Evolutionary conservation across 2,113 vertebrate species (phyloP), one percentile per base, ranked within the genome.

Genomic region (Xiphophorus hellerii): DNA sequence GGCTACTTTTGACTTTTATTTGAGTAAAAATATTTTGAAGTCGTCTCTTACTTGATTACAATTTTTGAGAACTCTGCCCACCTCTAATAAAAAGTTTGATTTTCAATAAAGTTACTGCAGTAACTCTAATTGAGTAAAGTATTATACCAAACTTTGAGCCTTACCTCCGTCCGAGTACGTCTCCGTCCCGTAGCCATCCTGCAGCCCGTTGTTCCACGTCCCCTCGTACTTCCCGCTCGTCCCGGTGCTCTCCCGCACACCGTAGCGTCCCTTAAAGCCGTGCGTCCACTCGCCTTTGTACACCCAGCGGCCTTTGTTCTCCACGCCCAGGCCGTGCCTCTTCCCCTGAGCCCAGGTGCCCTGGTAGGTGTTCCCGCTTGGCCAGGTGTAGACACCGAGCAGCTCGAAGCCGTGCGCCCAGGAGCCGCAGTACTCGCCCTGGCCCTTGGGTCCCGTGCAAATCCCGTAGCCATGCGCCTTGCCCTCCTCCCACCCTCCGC

Each of bases 341-440:
- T 99, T 99, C 88, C 98, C 98, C 93, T 99, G 98, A 64, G 97
- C 96, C 98, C 98, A 99, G 90, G 97, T 98, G 93, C 98, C 98
- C 94, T 97, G 97, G 93, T 96, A 99, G 92, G 97, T 98, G 96
- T 99, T 99, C 85, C 98, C 97, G 29, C 97, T 99, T 87, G 98
- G 98, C 97, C 98, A 99, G 66, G 97, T 99, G 95, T 99, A 99
- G 93, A 98, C 95, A 64, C 97, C 97, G 96, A 99, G 91, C 93
- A 98, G 96, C 95, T 99, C 98, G 79, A 99, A 99, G 89, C 98
- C 98, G 44, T 99, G 97, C 90, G 96, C 96, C 98, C 98, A 99
- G 76, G 97, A 97, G 66, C 98, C 98, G 3, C 96, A 96, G 92
- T 98, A 99, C 94, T 99, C 97, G 87, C 98, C 98, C 94, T 99